Percentiles rank a stretch among this genome's conserved stretches.
Evolutionary conservation across 2,797 vertebrate species (phyloP).

Genomic region (Ficedula albicollis): DNA sequence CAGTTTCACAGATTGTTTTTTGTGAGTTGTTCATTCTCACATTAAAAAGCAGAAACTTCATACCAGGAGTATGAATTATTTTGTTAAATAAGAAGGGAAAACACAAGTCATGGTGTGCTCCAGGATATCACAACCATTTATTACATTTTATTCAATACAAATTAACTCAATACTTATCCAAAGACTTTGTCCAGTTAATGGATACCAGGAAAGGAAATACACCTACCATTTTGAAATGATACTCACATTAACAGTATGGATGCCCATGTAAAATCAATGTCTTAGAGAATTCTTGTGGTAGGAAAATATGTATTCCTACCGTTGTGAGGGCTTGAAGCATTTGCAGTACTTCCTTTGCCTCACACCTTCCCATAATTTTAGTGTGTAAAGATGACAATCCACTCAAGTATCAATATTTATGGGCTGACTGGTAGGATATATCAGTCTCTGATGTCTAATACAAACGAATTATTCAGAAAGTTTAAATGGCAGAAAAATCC

Average conservation of each 20-base stretch:
- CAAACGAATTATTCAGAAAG: slow-evolving; percentile 41
- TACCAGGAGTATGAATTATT: not conserved
- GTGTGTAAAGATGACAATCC: not conserved
- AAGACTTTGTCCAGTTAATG: not conserved
- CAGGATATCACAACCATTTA: not conserved
- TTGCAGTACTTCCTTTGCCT: slow-evolving; percentile 1
- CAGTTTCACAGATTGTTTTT: not conserved
- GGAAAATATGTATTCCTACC: not conserved
- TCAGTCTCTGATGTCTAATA: slow-evolving; percentile 29
- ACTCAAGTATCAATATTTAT: slow-evolving; percentile 29
- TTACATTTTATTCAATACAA: not conserved
- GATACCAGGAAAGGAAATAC: not conserved
- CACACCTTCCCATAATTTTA: not conserved
- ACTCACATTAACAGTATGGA: not conserved
- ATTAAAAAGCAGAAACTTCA: not conserved
- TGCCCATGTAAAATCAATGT: not conserved
- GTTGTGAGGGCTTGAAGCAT: not conserved
- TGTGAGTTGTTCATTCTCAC: not conserved
- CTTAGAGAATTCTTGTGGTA: not conserved
- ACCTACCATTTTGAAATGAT: not conserved
- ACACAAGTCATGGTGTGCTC: not conserved
- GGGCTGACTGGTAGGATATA: not conserved
- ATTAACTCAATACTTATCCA: not conserved
- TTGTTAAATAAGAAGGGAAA: not conserved
- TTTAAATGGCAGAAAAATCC: slow-evolving; percentile 51